Conservation (phyloP, 1,140 invertebrate genomes). For the Dendrolimus kikuchii region DNA sequence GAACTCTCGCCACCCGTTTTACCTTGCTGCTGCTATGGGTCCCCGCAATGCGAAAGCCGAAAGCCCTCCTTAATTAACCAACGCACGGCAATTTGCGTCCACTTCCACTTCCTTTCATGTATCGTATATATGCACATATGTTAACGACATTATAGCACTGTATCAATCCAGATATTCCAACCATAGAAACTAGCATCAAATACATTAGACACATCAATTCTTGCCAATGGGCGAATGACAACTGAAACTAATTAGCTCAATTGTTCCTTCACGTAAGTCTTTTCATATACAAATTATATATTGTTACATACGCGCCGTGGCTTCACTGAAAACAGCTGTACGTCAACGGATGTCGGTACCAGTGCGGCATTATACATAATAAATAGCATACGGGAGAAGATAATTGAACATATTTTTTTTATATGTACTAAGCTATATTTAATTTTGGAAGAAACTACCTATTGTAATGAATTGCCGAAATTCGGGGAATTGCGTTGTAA, state of each 20-base stretch:
- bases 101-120: constrained; percentile 14
- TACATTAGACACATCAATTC: constrained; percentile 15
- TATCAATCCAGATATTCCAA: not conserved
- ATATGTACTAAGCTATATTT: constrained; percentile 25
- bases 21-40: constrained; percentile 66
- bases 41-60: constrained; percentile 57
- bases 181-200: constrained; percentile 2
- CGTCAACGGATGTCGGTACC: constrained; percentile 45
- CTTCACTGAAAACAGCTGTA: constrained; percentile 46
- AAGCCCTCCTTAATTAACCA: constrained; percentile 44
- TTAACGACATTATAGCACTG: constrained; percentile 6
- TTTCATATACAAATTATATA: constrained; percentile 36
- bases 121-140: constrained; percentile 1
- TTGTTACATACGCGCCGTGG: constrained; percentile 32
- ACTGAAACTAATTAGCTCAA: constrained; percentile 22
- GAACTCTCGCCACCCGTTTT: constrained; percentile 63
- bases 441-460: constrained; percentile 12
- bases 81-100: constrained; percentile 28
- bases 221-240: constrained; percentile 8
- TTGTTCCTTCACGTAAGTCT: constrained; percentile 20
- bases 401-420: constrained; percentile 32
- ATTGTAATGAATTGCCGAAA: too few species aligned
- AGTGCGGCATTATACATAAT: constrained; percentile 42
- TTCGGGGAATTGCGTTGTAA: constrained; percentile 4
- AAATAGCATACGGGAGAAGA: constrained; percentile 30